These are phyloP conservation scores for Cassiopea xamachana DNA, from an alignment of 30 jellyfish, hydroid and myxozoan species.

Conservation along the genomic window DNA sequence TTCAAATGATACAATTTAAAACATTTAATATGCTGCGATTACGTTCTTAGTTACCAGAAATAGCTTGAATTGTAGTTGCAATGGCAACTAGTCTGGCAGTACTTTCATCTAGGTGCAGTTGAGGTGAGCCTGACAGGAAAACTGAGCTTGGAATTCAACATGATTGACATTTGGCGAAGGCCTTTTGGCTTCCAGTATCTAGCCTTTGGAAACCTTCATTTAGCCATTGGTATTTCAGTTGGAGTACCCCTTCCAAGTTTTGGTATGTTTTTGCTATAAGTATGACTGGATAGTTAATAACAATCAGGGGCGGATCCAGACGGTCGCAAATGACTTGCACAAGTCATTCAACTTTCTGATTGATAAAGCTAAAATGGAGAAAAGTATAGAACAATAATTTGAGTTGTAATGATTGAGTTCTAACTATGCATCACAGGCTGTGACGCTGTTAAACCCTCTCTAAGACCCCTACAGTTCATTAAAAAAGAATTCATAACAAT, in stretches of 20 bases:
- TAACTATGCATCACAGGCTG: too few relatives aligned
- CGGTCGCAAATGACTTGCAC: too few relatives aligned
- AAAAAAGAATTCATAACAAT: too few relatives aligned
- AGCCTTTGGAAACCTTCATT: conserved; percentile 82
- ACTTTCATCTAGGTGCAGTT: conserved; percentile 50
- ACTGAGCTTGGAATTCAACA: conserved; percentile 65
- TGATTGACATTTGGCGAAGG: conserved; percentile 75
- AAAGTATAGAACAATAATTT: neutral
- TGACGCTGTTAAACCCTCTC: too few relatives aligned
- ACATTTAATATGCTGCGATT: too few relatives aligned
- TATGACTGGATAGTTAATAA: neutral
- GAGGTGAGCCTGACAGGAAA: conserved; percentile 70
- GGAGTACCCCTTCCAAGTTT: conserved; percentile 65
- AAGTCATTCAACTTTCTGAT: too few relatives aligned
- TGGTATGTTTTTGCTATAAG: conserved; percentile 42
- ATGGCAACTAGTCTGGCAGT: too few relatives aligned
- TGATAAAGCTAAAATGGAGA: neutral
- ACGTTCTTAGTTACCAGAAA: too few relatives aligned
- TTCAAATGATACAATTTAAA: too few relatives aligned
- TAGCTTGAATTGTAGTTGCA: too few relatives aligned
- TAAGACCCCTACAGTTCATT: too few relatives aligned
- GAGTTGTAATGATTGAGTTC: too few relatives aligned
- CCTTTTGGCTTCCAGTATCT: conserved; percentile 75
- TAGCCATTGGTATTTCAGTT: conserved; percentile 67
- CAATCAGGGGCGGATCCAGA: neutral